Percentiles rank a stretch among this genome's conserved stretches.
phyloP scores from a whole-genome alignment of 2,113 vertebrate species.

The Aegithalos caudatus region DNA sequence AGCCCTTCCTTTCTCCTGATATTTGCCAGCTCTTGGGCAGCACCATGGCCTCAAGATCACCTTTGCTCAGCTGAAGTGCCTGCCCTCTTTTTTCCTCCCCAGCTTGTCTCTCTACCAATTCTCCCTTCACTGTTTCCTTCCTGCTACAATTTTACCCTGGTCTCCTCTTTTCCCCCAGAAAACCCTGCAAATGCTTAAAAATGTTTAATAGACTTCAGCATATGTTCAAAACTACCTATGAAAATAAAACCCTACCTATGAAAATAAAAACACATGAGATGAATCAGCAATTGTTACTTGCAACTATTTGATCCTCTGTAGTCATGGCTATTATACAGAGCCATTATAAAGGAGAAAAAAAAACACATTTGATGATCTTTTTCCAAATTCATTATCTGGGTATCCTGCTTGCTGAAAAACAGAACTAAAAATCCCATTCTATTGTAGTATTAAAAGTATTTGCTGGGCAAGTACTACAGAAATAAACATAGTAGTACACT shows the following conservation, averaged over 20 bases:
- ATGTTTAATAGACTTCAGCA: neutral
- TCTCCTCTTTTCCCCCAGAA: neutral
- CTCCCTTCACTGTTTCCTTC: neutral
- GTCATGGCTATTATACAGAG: neutral
- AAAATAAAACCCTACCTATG: neutral
- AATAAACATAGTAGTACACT: neutral
- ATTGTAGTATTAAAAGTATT: neutral
- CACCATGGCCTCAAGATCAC: neutral
- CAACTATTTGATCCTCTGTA: neutral
- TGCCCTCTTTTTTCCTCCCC: neutral
- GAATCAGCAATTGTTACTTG: neutral
- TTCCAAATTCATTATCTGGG: neutral
- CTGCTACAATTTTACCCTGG: neutral
- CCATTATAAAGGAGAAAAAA: neutral
- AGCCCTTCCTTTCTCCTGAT: neutral
- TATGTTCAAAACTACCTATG: neutral
- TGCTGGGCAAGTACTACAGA: neutral
- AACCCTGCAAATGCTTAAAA: neutral
- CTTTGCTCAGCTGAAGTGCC: neutral
- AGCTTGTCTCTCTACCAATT: neutral
- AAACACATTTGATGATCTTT: neutral
- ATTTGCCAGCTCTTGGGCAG: neutral
- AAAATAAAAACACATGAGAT: neutral
- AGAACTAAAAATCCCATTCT: neutral
- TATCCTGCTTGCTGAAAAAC: neutral